Percentiles rank a stretch among this genome's conserved stretches.
Conservation (phyloP, 1,140 invertebrate species). For the Apis mellifera region DNA sequence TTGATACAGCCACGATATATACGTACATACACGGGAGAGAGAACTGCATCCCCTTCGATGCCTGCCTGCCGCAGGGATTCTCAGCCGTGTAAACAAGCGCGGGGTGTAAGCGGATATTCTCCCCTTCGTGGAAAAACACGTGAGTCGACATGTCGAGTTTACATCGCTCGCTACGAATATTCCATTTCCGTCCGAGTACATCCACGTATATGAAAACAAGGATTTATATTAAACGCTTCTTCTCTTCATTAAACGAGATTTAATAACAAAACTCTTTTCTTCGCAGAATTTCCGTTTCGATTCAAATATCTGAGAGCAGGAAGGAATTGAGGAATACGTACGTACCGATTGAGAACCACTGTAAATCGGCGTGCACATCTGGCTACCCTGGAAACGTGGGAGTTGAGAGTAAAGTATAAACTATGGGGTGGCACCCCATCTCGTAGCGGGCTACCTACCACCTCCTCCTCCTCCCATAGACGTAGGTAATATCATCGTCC, state of each 20-base stretch:
- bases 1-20: constrained; percentile 61
- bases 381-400: constrained; percentile 69
- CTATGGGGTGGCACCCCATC: constrained; percentile 73
- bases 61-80: constrained; percentile 37
- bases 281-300: no score
- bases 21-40: background rate
- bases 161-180: no score
- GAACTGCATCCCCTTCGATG: constrained; percentile 49
- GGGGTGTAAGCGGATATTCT: background rate
- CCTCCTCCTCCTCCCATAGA: constrained; percentile 42
- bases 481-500: constrained; percentile 64
- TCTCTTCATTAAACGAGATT: no score
- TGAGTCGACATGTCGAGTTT: no score
- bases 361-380: constrained; percentile 74
- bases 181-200: no score
- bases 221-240: no score
- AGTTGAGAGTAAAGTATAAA: constrained; percentile 73
- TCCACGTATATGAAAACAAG: no score
- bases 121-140: no score
- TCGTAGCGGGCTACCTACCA: constrained; percentile 45
- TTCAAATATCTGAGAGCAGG: no score
- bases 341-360: constrained; percentile 58
- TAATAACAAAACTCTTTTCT: no score
- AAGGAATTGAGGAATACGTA: no score
- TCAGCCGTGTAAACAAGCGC: constrained; percentile 35